Evolutionary conservation across 2,888 invertebrate species (phyloP), one percentile per base, ranked within the genome.

Genomic region (Trisateles emortualis): DNA sequence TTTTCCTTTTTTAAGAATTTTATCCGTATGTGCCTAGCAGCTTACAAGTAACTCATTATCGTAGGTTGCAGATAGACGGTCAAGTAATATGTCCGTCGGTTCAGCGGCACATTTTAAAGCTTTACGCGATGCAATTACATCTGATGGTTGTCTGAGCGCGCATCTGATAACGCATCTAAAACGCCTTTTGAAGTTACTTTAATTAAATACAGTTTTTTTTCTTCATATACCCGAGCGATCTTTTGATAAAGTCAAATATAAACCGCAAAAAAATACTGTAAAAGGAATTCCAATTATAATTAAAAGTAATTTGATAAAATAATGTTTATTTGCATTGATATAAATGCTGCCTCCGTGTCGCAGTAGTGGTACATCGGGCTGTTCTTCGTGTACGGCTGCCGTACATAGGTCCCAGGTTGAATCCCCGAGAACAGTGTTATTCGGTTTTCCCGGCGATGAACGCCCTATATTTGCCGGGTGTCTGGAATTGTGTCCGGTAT

Each of bases 81-180:
- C 33, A 42, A 43, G 42, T 47, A 72, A 75, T 75, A 71, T 69
- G 78, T 80, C 75, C 74, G 72, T 76, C 79, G n/a, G n/a, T n/a
- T n/a, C 67, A 78, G 81, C 86, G 89, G 89, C 79, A 78, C 76
- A 73, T 83, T 79, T 83, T 79, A 87, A 84, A 79, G 82, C 79
- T 78, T 74, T 74, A 73, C 75, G 61, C 77, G 69, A 75, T 83
- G 86, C 86, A 89, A 89, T 90, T 88, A 90, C 87, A 86, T 83
- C 78, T 78, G 83, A 87, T 84, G 79, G 81, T 87, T 85, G 86
- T 86, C 86, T 77, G 78, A 76, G 73, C 75, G 77, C 79, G 73
- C 79, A 88, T 90, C 88, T 86, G 91, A 90, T 91, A 91, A 88
- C 79, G 68, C 69, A 75, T 83, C 66, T 75, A 82, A 86, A 89